A percentile compares a stretch with the other conserved stretches of the same genome.
Conservation (phyloP, 2,888 invertebrate species). For the Philhelius pedissequus region DNA sequence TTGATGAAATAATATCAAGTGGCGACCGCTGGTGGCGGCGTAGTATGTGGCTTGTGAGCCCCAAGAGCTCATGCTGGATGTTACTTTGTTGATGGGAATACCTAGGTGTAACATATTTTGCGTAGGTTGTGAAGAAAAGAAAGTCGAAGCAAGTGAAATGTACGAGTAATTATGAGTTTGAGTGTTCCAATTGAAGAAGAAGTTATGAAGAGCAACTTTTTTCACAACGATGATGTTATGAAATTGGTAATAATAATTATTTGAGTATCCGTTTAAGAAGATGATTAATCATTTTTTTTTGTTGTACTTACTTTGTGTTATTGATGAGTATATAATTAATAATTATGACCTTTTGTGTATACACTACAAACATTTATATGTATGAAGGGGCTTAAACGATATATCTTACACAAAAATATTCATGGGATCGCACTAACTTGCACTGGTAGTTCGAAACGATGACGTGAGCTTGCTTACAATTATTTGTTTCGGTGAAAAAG, state of each 20-base stretch:
- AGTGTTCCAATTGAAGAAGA: neutral
- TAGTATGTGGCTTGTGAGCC: neutral
- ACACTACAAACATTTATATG: too few species aligned
- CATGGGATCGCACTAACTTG: too few species aligned
- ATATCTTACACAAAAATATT: too few species aligned
- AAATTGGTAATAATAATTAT: neutral
- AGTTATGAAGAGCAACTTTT: neutral
- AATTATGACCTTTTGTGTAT: too few species aligned
- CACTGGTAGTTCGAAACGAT: too few species aligned
- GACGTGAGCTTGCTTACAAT: too few species aligned
- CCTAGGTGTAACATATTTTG: neutral
- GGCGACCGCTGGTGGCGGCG: neutral
- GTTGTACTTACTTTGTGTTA: neutral
- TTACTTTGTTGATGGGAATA: neutral
- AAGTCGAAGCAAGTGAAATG: conserved; percentile 16
- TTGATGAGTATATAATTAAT: neutral
- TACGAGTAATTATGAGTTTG: neutral
- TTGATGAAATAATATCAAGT: conserved; percentile 30
- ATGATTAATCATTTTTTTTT: neutral
- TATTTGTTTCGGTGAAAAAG: too few species aligned
- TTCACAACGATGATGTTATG: neutral
- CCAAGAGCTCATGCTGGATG: conserved; percentile 7
- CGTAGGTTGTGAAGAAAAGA: conserved; percentile 29
- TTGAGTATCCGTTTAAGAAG: neutral
- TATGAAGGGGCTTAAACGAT: too few species aligned